Base-by-base conservation (phyloP, 2,888 invertebrate species). In the Watsonalla binaria region DNA sequence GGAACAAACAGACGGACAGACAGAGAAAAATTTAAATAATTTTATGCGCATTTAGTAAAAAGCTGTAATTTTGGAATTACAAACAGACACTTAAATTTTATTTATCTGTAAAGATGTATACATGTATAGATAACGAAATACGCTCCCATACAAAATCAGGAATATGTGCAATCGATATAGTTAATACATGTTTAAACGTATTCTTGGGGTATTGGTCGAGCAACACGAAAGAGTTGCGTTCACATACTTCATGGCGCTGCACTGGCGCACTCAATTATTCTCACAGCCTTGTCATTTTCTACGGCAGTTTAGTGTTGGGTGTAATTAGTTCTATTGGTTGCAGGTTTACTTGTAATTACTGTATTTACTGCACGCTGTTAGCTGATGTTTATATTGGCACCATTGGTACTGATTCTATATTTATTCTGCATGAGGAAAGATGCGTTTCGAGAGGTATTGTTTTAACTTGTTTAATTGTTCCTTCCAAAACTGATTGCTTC, bases 281-380 rank as follows among this genome's bases (percentile, higher is more conserved):
- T 14, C 24, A 52, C 42, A n/a, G 42, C 13, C 46, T 45, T 33
- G 51, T 51, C n/a, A 45, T 51, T 51, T 45, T 51, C 51, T 51
- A 34, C 24, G 11, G 50, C 42, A 42, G 50, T 24, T 45, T 42
- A 51, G 50, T 51, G 50, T 42, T 42, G 11, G 8, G 9, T 42
- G 42, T 42, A 42, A 42, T 42, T 42, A 42, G 42, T 51, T 11
- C 13, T 33, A 33, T 34, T 13, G 45, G 35, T 33, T 13, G 46
- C 13, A 51, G 42, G 45, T 42, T 42, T 5, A 11, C 11, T 9
- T 9, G 11, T 42, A 42, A 42, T 11, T 11, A 42, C 42, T 42
- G 42, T 42, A 42, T 42, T 42, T 42, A 42, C 11, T 42, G 8
- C 11, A 11, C 42, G 8, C 42, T 8, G 42, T 42, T 11, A 42